phyloP scores from a whole-genome alignment of 64 coral and sea anemone species.

The Cladopsammia gracilis region DNA sequence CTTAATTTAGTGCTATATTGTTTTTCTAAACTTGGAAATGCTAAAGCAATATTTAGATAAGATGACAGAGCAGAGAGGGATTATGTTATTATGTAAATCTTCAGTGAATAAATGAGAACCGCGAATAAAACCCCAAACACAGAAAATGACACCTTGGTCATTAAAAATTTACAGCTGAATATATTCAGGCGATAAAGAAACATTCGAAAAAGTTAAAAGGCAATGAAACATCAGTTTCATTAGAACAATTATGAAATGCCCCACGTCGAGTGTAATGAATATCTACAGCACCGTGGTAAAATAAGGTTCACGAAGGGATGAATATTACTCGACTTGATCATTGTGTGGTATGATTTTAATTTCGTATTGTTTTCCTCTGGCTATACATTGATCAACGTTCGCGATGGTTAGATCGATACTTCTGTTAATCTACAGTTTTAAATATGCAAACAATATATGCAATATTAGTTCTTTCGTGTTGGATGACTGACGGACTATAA shows the following conservation, averaged over 20 bases:
- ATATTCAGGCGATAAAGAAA: neutral
- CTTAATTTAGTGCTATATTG: conserved; percentile 64
- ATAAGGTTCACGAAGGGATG: neutral
- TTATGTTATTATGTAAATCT: conserved; percentile 87
- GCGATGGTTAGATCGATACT: neutral
- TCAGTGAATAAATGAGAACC: conserved; percentile 62
- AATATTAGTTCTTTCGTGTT: neutral
- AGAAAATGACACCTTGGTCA: conserved; percentile 62
- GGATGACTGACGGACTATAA: neutral
- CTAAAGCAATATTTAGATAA: conserved; percentile 78
- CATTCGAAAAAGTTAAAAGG: conserved; percentile 2
- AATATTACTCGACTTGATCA: neutral
- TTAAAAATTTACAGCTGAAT: conserved; percentile 69
- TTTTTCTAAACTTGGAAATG: conserved; percentile 71
- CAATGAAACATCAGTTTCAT: conserved; percentile 40
- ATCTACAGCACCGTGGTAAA: neutral
- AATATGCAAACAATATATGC: neutral
- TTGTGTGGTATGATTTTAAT: neutral
- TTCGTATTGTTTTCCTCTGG: neutral
- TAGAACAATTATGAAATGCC: neutral
- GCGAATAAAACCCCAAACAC: conserved; percentile 41
- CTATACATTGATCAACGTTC: too few species aligned
- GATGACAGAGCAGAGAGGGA: conserved; percentile 46
- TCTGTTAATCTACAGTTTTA: neutral
- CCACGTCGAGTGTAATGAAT: neutral